Evolutionary conservation across 2,113 vertebrate genomes (phyloP), one percentile per base, ranked within the genome.

Genomic region (Caranx melampygus): DNA sequence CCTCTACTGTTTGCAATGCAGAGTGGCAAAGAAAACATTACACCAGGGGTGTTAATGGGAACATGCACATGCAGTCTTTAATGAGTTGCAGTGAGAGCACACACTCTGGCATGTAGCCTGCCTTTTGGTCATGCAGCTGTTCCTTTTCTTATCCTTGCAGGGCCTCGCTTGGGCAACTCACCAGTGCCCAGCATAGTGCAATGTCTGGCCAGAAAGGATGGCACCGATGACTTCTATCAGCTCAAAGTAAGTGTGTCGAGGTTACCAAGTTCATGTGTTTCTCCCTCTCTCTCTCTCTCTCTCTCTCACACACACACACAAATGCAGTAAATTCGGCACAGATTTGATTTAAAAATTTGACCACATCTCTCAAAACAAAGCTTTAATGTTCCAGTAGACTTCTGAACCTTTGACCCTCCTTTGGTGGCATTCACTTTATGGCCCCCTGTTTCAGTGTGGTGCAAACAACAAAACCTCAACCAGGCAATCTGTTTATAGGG

Each of bases 101-200:
- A 89, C 83, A 84, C 85, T 87, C 59, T 54, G 6, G 73, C 66
- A 57, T 77, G 63, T 62, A 67, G 78, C 45, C 60, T 88, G 79
- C 90, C 91, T 93, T 95, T 93, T 95, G 90, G 82, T 95, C 88
- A 90, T 72, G 79, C 90, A 93, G 90, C 90, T 94, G 88, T 92
- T 87, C 72, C 33, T 69, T 79, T 72, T 85, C 59, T 81, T 81
- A 34, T 72, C n/a, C 78, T 69, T 63, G 64, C 89, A 99, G 98
- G 98, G 87, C 97, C 98, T 85, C 97, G 98, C 70, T 94, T 99
- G 92, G 98, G 98, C 90, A 99, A 98, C 94, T 99, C 98, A 75
- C 98, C 98, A 0, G 98, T 99, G 89, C 98, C 96, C 59, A 99
- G 98, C 93, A 99, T 99, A 90, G 98, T 98, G 85, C 98, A 99